A percentile compares a stretch with the other conserved stretches of the same genome.
Evolutionary conservation across 2,888 invertebrate species (phyloP).

Genomic region (Byasa hedistus): DNA sequence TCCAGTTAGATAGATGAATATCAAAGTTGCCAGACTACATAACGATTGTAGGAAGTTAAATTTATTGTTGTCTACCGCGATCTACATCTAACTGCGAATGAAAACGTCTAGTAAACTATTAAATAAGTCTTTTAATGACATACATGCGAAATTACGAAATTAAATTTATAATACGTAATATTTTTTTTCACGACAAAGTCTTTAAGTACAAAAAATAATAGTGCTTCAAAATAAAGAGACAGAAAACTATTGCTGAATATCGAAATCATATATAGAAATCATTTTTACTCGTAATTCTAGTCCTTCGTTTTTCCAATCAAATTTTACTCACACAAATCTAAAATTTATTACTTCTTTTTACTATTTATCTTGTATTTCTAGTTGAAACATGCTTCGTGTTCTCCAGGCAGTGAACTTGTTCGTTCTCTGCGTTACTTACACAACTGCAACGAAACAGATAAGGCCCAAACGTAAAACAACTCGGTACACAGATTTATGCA

Average conservation of each 20-base stretch:
- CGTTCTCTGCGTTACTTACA: conserved; percentile 51
- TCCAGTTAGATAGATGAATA: conserved; percentile 21
- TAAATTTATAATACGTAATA: background rate
- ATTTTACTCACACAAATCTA: background rate
- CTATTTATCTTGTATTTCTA: conserved; percentile 29
- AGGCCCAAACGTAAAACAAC: conserved; percentile 41
- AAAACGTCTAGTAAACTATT: background rate
- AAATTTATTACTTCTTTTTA: conserved; percentile 21
- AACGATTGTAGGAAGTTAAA: conserved; percentile 4
- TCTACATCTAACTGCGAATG: background rate
- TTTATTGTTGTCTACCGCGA: background rate
- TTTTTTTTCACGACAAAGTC: too few species aligned
- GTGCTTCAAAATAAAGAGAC: too few species aligned
- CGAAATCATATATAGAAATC: too few species aligned
- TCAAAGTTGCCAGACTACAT: conserved; percentile 12
- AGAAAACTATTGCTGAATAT: too few species aligned
- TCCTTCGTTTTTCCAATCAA: background rate
- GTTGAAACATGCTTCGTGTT: conserved; percentile 42
- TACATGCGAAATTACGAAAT: background rate
- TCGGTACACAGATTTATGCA: conserved; percentile 34
- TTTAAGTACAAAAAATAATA: too few species aligned
- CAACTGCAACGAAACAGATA: conserved; percentile 56
- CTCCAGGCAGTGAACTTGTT: conserved; percentile 66
- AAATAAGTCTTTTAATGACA: background rate
- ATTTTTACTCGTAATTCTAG: too few species aligned